Base-by-base conservation (phyloP, 2,113 vertebrate genomes). In the Upupa epops region DNA sequence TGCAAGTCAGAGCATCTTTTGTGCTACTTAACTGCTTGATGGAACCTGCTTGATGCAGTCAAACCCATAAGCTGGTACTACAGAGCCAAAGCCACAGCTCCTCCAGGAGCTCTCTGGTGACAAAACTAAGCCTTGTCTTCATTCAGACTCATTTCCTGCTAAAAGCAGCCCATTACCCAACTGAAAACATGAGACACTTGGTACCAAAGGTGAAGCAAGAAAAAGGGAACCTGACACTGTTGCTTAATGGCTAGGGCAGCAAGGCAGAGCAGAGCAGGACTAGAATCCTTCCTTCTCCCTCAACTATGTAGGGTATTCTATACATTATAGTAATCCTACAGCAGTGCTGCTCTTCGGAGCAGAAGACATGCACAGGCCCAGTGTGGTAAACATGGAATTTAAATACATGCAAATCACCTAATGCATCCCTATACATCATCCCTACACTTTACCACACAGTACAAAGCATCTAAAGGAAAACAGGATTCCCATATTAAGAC, bases 171-270 rank as follows among this genome's bases (percentile, higher is more conserved):
- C 42, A 63, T 83, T 86, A 88, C 2, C 1, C 64, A 94, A 77
- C n/a, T 1, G 3, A 83, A 70, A 86, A 37, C 73, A 68, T 12
- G 60, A 90, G 76, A 83, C 5, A 1, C 45, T 83, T 94, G 75
- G 83, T 88, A 92, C 18, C 54, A 83, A 83, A 83, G 34, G 36
- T 56, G 36, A 83, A 74, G 58, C 68, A 66, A 86, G 32, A 26
- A 88, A 88, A 48, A 90, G 34, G 60, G 69, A 95, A 93, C 73
- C 48, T 63, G 72, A 94, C 48, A 65, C 83, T 69, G 52, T 32
- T 0, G 0, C 45, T 68, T 92, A 86, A 83, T 19, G 34, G 32
- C 54, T 13, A 46, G 36, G 86, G 88, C 86, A 59, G 36, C 32
- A 78, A 90, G 79, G 72, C 88, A 86, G 60, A 66, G 54, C 37